Base-by-base conservation (phyloP, 1,140 invertebrate genomes). In the Drosophila melanogaster region DNA sequence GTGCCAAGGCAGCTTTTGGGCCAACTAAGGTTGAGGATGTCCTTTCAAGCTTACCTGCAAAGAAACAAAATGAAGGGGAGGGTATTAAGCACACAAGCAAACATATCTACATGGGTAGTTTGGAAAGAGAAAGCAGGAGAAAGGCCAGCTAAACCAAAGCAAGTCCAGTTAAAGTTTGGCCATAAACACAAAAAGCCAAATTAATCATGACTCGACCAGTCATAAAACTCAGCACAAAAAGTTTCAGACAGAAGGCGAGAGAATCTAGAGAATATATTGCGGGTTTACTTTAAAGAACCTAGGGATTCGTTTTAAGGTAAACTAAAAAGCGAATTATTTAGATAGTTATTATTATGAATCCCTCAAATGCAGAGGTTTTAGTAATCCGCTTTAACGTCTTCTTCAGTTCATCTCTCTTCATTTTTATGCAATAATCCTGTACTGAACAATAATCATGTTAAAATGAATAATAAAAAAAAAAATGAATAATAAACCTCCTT, bases 41-140 rank as follows among this genome's bases (percentile, higher is more conserved):
- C 46, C 26, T 7, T 26, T 22, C 22, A 44, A 66, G 75, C 83
- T 86, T 81, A 86, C 83, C 83, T 86, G 83, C 24, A 81, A 79
- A 24, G 71, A 79, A 50, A 76, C 12, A 44, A 56, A 26, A 53
- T 22, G 35, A 56, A 75, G 33, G 14, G 22, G 26, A 17, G 5
- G 4, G 24, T 38, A 62, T 67, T 67, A 67, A 67, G 53, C 60
- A 53, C 44, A 65, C 46, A 53, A 37, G 19, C 37, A 37, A 35
- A 64, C 15, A 35, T n/a, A 22, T 12, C 4, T 46, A 30, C 26
- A 4, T 12, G 8, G 47, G 12, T 14, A 33, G 10, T 14, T 7
- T 12, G 30, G 40, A 35, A 46, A 35, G 41, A 22, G 24, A n/a
- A 14, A 1, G 24, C 15, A 1, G 33, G 5, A 3, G 10, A 30